Percentiles rank a stretch among this genome's conserved stretches.
phyloP scores from a whole-genome alignment of 2,113 vertebrate species.

The Neoarius graeffei region DNA sequence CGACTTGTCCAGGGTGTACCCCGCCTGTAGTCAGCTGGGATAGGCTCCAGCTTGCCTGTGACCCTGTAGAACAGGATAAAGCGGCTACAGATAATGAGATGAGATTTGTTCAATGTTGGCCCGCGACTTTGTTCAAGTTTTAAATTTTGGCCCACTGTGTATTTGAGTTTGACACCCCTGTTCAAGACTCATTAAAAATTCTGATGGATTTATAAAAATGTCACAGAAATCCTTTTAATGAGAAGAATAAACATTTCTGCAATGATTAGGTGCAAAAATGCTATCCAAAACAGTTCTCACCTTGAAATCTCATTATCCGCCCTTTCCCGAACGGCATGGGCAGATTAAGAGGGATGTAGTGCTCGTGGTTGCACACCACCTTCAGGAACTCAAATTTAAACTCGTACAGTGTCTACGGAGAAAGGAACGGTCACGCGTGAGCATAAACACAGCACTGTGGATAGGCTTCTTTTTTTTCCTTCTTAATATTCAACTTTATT shows the following conservation, averaged over 20 bases:
- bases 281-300: slow-evolving; percentile 68
- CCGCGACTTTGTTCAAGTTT: too few relatives aligned
- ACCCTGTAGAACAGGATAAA: too few relatives aligned
- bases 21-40: too few relatives aligned
- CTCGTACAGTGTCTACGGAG: slow-evolving; percentile 89
- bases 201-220: not conserved
- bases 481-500: not conserved
- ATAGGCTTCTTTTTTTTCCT: not conserved
- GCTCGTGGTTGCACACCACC: slow-evolving; percentile 94
- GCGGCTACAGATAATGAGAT: too few relatives aligned
- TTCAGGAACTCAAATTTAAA: slow-evolving; percentile 98
- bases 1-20: too few relatives aligned
- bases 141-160: too few relatives aligned
- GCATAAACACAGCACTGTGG: not conserved
- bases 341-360: slow-evolving; percentile 95
- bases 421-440: not conserved
- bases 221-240: not conserved
- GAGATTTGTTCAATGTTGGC: too few relatives aligned
- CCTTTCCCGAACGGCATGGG: slow-evolving; percentile 98
- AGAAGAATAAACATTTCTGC: not conserved
- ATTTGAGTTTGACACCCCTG: too few relatives aligned
- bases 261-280: not conserved
- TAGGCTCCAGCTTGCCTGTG: too few relatives aligned
- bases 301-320: slow-evolving; percentile 94
- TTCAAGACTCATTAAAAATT: not conserved